phyloP scores from a whole-genome alignment of 2,113 vertebrate species.

The Eurystomus gularis region DNA sequence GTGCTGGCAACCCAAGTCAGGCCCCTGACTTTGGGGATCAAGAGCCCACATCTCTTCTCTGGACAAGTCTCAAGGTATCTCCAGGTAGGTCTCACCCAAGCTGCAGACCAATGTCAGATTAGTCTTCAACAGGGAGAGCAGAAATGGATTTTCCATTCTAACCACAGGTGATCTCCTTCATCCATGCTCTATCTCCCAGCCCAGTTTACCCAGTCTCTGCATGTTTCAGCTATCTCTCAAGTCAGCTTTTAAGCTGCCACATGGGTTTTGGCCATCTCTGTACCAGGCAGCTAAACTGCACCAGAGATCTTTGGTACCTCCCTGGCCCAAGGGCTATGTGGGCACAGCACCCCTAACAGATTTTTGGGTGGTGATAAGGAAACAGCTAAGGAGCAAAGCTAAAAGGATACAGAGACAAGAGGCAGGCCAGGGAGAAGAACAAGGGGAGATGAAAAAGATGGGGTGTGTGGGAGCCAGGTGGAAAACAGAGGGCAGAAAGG shows the following conservation, averaged over 20 bases:
- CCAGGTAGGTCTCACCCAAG: neutral
- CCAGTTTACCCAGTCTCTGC: neutral
- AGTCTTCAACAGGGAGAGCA: neutral
- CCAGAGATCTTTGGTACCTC: neutral
- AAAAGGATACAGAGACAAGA: neutral
- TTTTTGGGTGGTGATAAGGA: neutral
- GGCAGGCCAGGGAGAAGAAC: neutral
- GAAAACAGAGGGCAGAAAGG: neutral
- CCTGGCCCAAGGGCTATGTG: neutral
- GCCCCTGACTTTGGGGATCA: fast-evolving
- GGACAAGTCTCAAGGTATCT: neutral
- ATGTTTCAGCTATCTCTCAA: neutral
- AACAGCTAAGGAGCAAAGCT: neutral
- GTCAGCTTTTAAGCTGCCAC: neutral
- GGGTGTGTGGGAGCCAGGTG: neutral
- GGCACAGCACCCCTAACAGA: neutral
- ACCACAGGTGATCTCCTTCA: neutral
- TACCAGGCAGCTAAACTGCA: neutral
- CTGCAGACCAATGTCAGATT: neutral
- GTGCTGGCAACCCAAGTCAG: neutral
- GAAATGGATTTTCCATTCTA: neutral
- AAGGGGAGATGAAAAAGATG: neutral
- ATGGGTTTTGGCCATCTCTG: neutral
- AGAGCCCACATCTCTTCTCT: neutral
- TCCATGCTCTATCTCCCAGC: neutral